Percentiles rank a stretch among this genome's conserved stretches.
phyloP scores from a whole-genome alignment of 2,888 invertebrate genomes.

The Lottia gigantea region DNA sequence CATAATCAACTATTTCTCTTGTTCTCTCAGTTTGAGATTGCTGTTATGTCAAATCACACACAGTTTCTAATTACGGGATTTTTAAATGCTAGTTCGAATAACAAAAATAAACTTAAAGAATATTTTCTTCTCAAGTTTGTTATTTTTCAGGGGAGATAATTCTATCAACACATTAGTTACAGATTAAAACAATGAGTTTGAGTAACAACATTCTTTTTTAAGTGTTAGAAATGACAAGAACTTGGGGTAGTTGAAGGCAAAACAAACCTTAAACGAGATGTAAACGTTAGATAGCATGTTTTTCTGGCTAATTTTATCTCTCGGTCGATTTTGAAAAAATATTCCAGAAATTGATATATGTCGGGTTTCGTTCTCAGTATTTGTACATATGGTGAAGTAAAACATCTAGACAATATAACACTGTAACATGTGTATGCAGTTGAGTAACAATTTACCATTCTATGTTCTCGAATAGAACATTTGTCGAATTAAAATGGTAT shows the following conservation, averaged over 20 bases:
- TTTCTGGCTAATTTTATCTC: slow-evolving; percentile 6
- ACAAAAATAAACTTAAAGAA: background rate
- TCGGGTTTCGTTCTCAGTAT: slow-evolving; percentile 2
- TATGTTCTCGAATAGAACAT: no score
- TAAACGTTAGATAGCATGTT: background rate
- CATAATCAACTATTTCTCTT: no score
- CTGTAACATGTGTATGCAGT: slow-evolving; percentile 6
- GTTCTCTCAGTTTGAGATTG: no score
- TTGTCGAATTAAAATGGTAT: no score
- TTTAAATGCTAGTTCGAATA: no score
- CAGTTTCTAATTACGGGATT: no score
- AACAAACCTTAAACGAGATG: slow-evolving; percentile 9
- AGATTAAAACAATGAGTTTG: background rate
- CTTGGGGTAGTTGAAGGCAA: background rate
- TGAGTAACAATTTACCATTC: slow-evolving; percentile 2
- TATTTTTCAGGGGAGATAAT: background rate
- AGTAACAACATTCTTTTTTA: slow-evolving; percentile 1
- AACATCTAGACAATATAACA: background rate
- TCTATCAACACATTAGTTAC: background rate
- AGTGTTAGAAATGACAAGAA: slow-evolving; percentile 8
- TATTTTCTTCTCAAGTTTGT: background rate
- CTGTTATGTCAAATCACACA: no score
- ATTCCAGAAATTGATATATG: slow-evolving; percentile 2
- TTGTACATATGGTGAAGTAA: background rate
- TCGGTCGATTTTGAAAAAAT: background rate